Base-by-base conservation (phyloP, 1,140 invertebrate genomes). In the Zaprionus tsacasi region DNA sequence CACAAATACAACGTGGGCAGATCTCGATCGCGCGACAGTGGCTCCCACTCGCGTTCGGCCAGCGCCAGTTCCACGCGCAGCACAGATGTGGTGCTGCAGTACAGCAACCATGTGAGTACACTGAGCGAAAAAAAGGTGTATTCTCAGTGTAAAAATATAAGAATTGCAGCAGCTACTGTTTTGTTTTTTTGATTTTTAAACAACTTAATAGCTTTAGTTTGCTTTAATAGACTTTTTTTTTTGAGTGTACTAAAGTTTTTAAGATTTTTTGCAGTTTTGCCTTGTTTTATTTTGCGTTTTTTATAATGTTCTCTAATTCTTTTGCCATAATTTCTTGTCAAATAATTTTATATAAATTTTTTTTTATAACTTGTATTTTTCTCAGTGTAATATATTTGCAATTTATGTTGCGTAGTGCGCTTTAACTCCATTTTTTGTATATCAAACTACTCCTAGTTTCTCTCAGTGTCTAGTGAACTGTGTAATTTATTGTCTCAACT, bases 31-130 rank as follows among this genome's bases (percentile, higher is more conserved):
- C 91, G 94, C 12, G 95, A 96, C 89, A 95, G 95, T n/a, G 95
- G 95, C 50, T 95, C 95, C 48, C 95, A 96, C 92, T 95, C 95
- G 73, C 93, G 95, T 27, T 95, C 94, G 7, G 94, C 94, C 56
- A 95, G 94, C 67, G 94, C 94, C 35, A 94, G 93, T 61, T 94
- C 93, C 11, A 93, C 93, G 15, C 82, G 92, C 15, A 93, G 93
- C 73, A 92, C 91, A 15, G 92, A 93, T 60, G 81, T 93, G 33
- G 76, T 93, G 35, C 76, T 92, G 25, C 90, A 93, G 59, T 92
- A 92, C 76, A 90, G 87, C 74, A 92, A 91, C 54, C 91, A 92
- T 63, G 91, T 92, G 67, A 82, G 91, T 86, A 59, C 25, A 52
- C 48, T 35, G 52, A 4, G 12, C 33, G 38, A 35, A 68, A 12